Conservation (phyloP, 2,888 invertebrate species). For the Eumacrocentrus americanus region DNA sequence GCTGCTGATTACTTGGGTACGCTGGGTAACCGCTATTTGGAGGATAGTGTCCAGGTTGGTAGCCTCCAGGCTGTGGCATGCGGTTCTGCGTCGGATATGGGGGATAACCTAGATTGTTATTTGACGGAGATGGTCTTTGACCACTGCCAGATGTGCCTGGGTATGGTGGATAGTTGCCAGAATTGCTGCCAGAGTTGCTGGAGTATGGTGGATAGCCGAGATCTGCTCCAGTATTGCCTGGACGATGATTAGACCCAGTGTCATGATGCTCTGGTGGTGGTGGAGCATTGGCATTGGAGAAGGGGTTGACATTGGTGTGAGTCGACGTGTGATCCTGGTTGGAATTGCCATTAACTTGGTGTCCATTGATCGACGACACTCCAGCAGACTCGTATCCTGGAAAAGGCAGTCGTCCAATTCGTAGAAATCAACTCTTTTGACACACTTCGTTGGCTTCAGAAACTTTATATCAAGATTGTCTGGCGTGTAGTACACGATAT, state of each 20-base stretch:
- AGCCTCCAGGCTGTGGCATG: conserved; percentile 48
- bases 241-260: conserved; percentile 27
- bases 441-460: conserved; percentile 14
- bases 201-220: conserved; percentile 51
- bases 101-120: conserved; percentile 48
- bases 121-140: conserved; percentile 24
- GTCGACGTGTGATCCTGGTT: conserved; percentile 39
- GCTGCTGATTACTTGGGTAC: conserved; percentile 40
- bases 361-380: conserved; percentile 52
- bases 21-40: conserved; percentile 34
- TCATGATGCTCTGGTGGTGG: conserved; percentile 43
- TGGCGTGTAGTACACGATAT: too few species aligned
- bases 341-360: conserved; percentile 36
- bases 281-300: conserved; percentile 55
- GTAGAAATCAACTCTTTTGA: conserved; percentile 1
- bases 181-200: conserved; percentile 44
- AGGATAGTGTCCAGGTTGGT: conserved; percentile 33
- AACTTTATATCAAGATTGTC: too few species aligned
- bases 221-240: conserved; percentile 43
- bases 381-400: conserved; percentile 57
- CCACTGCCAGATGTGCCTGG: conserved; percentile 36
- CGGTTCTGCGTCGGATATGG: conserved; percentile 52
- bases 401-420: conserved; percentile 40
- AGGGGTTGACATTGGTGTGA: conserved; percentile 51
- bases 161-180: conserved; percentile 43